Conservation (phyloP, 2,888 invertebrate species). For the Drosophila fungiperda region DNA sequence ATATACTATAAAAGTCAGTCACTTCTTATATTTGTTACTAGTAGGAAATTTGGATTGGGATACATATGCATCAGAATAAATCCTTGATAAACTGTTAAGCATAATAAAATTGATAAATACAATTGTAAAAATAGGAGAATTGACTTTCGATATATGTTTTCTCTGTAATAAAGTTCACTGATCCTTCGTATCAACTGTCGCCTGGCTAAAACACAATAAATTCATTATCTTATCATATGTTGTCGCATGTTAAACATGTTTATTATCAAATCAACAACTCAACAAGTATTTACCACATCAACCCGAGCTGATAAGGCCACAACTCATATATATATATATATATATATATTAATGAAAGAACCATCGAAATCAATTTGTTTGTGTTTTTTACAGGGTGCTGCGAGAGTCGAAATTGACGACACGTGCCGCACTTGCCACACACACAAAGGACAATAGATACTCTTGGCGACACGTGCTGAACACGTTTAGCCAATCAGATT, state of each 20-base stretch:
- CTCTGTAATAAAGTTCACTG: neutral
- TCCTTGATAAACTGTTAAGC: neutral
- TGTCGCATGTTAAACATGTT: constrained; percentile 66
- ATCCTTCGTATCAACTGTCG: neutral
- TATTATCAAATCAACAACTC: constrained; percentile 55
- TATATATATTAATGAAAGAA: constrained; percentile 9
- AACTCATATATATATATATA: neutral
- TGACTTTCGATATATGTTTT: neutral
- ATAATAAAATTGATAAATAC: neutral
- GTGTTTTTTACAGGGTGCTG: constrained; percentile 32
- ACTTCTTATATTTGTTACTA: neutral
- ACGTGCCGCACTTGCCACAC: constrained; percentile 60
- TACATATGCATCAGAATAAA: neutral
- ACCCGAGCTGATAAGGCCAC: constrained; percentile 33
- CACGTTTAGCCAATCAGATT: constrained; percentile 66
- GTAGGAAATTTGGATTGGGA: neutral
- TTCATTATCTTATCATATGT: constrained; percentile 56
- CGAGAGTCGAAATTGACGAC: constrained; percentile 52
- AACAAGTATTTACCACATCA: constrained; percentile 20
- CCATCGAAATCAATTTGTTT: constrained; percentile 22
- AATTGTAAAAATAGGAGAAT: neutral
- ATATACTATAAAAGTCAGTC: neutral
- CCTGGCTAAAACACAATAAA: neutral
- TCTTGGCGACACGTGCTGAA: constrained; percentile 69
- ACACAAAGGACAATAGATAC: constrained; percentile 2